These are phyloP conservation scores for Polypedilum pembai DNA, from an alignment of 1,140 invertebrate species.

Conservation along the genomic window DNA sequence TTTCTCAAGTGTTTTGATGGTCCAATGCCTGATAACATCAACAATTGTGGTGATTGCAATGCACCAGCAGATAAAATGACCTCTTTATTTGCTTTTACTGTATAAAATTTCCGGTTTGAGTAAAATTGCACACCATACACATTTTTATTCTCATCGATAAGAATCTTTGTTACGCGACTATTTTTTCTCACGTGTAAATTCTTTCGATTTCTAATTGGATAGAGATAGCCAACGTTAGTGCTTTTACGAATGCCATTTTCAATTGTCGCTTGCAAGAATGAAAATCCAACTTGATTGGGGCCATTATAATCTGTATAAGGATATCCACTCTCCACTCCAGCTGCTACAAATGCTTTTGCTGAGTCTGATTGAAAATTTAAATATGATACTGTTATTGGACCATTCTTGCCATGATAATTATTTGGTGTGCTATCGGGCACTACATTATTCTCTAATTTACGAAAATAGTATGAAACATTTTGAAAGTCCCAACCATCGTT, in stretches of 20 bases:
- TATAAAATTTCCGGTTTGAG: slow-evolving; percentile 47
- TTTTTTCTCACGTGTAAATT: slow-evolving; percentile 60
- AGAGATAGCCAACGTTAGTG: slow-evolving; percentile 64
- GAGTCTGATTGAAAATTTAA: slow-evolving; percentile 55
- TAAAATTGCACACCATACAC: slow-evolving; percentile 58
- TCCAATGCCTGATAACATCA: slow-evolving; percentile 77
- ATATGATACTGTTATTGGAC: slow-evolving; percentile 46
- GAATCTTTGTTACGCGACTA: slow-evolving; percentile 59
- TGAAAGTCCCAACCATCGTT: slow-evolving; percentile 76
- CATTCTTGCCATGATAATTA: slow-evolving; percentile 51
- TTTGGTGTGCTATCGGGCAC: slow-evolving; percentile 48
- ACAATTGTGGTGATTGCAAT: slow-evolving; percentile 65
- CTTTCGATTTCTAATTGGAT: slow-evolving; percentile 52
- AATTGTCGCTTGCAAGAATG: slow-evolving; percentile 57
- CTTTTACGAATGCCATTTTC: slow-evolving; percentile 65
- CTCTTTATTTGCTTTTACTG: slow-evolving; percentile 58
- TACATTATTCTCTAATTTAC: slow-evolving; percentile 63
- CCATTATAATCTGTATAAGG: slow-evolving; percentile 67
- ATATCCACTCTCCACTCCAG: slow-evolving; percentile 57
- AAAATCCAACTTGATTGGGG: slow-evolving; percentile 53
- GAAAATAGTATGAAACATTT: slow-evolving; percentile 74
- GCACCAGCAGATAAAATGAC: slow-evolving; percentile 69
- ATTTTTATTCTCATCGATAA: slow-evolving; percentile 61
- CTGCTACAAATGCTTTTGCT: slow-evolving; percentile 58
- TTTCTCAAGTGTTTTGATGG: slow-evolving; percentile 58